phyloP scores from a whole-genome alignment of 1,140 invertebrate species.

The Diorhabda elongata region DNA sequence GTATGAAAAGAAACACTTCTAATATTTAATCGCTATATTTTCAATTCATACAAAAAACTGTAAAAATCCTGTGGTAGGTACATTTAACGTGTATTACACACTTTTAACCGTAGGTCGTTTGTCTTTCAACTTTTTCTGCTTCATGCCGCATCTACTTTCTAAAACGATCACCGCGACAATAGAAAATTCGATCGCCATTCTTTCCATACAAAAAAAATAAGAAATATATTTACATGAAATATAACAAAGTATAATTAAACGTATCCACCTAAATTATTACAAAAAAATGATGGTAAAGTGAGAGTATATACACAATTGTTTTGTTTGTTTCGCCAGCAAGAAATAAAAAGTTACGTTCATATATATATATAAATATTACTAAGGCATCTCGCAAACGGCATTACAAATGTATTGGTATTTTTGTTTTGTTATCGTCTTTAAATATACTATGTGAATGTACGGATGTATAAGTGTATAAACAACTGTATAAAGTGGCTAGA shows the following conservation, averaged over 20 bases:
- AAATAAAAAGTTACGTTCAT: slow-evolving; percentile 18
- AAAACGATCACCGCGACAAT: slow-evolving; percentile 7
- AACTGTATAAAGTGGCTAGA: slow-evolving; percentile 22
- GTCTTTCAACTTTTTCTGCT: not conserved
- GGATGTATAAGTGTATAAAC: slow-evolving; percentile 23
- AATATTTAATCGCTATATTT: no score
- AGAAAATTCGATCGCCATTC: slow-evolving; percentile 10
- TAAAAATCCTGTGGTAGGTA: not conserved
- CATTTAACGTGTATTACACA: not conserved
- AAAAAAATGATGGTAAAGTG: slow-evolving; percentile 21
- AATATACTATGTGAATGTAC: slow-evolving; percentile 15
- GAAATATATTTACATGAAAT: slow-evolving; percentile 27
- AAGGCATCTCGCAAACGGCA: slow-evolving; percentile 30
- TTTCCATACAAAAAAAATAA: not conserved
- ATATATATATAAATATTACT: slow-evolving; percentile 20
- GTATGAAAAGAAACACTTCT: no score
- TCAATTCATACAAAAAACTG: no score
- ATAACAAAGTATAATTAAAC: slow-evolving; percentile 27
- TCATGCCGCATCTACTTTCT: not conserved
- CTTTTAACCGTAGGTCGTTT: not conserved
- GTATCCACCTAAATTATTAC: slow-evolving; percentile 23
- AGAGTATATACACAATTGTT: slow-evolving; percentile 19
- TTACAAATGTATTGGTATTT: slow-evolving; percentile 16
- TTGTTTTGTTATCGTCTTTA: slow-evolving; percentile 15
- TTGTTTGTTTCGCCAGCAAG: slow-evolving; percentile 27